phyloP scores from a whole-genome alignment of 2,113 vertebrate genomes.

The Hippocampus mohnikei region DNA sequence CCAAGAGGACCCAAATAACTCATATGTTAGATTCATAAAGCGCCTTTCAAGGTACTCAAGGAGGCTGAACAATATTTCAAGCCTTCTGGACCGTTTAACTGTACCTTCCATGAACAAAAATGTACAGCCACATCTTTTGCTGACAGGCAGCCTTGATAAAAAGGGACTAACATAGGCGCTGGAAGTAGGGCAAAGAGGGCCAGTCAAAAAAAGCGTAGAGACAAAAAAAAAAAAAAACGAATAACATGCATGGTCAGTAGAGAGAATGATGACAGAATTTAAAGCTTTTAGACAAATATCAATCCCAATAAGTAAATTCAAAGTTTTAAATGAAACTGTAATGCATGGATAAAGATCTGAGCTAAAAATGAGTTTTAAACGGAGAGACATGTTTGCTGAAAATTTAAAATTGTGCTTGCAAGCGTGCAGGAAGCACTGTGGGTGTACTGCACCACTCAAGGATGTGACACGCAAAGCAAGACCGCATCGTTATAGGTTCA shows the following conservation, averaged over 20 bases:
- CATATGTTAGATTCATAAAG: background rate
- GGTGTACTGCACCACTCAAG: constrained; percentile 62
- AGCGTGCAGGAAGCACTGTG: constrained; percentile 28
- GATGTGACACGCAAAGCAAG: constrained; percentile 54
- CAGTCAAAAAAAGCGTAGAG: constrained; percentile 2
- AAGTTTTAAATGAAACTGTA: constrained; percentile 6
- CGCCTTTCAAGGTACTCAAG: background rate
- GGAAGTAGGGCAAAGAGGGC: constrained; percentile 48
- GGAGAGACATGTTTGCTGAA: background rate
- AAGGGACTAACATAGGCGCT: background rate
- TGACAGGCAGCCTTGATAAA: no score
- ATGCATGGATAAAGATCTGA: constrained; percentile 27
- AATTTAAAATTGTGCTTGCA: constrained; percentile 1
- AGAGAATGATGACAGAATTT: constrained; percentile 35
- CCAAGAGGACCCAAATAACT: background rate
- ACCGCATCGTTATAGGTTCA: constrained; percentile 41
- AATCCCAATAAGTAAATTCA: background rate
- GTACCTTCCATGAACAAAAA: background rate
- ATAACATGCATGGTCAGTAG: constrained; percentile 34
- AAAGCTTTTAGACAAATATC: background rate
- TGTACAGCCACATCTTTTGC: background rate
- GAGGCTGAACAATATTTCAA: background rate
- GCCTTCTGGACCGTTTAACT: background rate
- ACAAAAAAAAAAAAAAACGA: constrained; percentile 12
- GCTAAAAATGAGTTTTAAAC: background rate